phyloP scores from a whole-genome alignment of 2,888 invertebrate genomes.

The Periphyllus acericola region DNA sequence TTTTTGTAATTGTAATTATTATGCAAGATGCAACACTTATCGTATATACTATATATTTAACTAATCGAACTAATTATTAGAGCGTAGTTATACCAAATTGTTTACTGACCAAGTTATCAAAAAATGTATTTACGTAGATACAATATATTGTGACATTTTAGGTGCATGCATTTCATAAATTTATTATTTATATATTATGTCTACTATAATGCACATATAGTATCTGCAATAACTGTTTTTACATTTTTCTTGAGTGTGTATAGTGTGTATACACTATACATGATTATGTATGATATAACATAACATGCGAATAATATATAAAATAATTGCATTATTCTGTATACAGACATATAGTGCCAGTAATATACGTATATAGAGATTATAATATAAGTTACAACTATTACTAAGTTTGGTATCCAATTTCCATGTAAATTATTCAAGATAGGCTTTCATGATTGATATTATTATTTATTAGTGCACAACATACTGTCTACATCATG shows the following conservation, averaged over 20 bases:
- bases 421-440: not conserved
- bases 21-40: no score
- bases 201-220: not conserved
- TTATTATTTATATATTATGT: not conserved
- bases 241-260: not conserved
- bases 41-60: no score
- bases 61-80: no score
- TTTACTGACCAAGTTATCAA: no score
- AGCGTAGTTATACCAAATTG: no score
- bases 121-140: not conserved
- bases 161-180: not conserved
- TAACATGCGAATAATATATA: not conserved
- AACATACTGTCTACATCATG: not conserved
- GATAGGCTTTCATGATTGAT: constrained; percentile 11
- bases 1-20: no score
- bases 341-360: not conserved
- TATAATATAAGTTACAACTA: not conserved
- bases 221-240: not conserved
- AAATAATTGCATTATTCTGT: not conserved
- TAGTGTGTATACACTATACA: no score
- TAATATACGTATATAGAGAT: not conserved
- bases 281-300: not conserved
- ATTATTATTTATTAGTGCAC: not conserved
- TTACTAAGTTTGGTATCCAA: not conserved
- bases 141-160: not conserved